These are phyloP conservation scores for Oncorhynchus tshawytscha DNA, from an alignment of 2,113 vertebrate genomes.

Conservation along the genomic window DNA sequence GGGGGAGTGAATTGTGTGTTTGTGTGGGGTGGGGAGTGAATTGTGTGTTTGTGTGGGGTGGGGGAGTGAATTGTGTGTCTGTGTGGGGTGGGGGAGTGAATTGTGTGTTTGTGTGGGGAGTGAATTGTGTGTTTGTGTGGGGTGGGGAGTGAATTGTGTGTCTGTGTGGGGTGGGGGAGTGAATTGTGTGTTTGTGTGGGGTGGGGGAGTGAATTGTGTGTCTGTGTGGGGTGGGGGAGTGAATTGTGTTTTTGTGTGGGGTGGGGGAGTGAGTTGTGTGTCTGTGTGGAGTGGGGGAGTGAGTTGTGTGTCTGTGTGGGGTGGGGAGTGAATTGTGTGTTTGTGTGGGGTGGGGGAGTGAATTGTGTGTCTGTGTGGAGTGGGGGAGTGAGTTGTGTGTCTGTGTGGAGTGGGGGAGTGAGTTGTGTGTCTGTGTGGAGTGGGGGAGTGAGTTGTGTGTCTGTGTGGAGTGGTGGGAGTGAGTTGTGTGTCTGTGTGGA, in stretches of 20 bases:
- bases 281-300: neutral
- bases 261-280: neutral
- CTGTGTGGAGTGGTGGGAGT: neutral
- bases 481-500: neutral
- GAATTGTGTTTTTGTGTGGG: neutral
- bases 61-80: neutral
- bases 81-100: too few species aligned
- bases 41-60: neutral
- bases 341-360: too few species aligned
- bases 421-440: neutral
- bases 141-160: neutral
- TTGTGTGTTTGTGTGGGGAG: neutral
- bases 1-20: neutral
- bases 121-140: neutral
- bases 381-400: neutral
- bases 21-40: too few species aligned
- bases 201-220: neutral
- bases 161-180: too few species aligned
- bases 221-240: too few species aligned
- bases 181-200: neutral
- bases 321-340: neutral
- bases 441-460: too few species aligned
- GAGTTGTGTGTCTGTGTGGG: neutral
- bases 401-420: neutral
- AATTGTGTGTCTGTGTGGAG: neutral